Conservation (phyloP, 2,888 invertebrate genomes). For the Sialis fuliginosa region DNA sequence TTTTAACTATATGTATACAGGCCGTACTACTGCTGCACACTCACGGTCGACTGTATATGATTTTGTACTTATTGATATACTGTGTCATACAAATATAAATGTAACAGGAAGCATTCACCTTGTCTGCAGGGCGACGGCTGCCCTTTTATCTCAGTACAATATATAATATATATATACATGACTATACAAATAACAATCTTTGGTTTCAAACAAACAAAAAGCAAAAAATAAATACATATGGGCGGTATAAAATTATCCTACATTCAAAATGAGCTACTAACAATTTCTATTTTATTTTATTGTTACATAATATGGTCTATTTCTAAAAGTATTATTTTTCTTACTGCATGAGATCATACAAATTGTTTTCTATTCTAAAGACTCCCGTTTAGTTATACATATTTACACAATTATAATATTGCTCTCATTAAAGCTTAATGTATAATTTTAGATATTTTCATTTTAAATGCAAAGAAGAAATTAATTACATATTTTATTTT, state of each 20-base stretch:
- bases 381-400: too few species aligned
- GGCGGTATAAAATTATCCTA: conserved; percentile 7
- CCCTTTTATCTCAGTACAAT: neutral
- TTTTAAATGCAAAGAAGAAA: too few species aligned
- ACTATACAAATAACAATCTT: conserved; percentile 25
- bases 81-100: conserved; percentile 17
- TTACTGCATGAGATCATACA: neutral
- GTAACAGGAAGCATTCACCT: conserved; percentile 26
- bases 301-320: neutral
- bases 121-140: conserved; percentile 13
- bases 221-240: conserved; percentile 6
- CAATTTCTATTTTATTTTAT: neutral
- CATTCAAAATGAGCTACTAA: neutral
- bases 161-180: conserved; percentile 8
- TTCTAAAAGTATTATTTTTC: neutral
- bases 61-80: conserved; percentile 26
- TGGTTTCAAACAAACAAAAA: conserved; percentile 19
- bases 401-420: too few species aligned
- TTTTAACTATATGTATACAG: too few species aligned
- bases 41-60: conserved; percentile 9
- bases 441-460: too few species aligned
- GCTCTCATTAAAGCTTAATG: too few species aligned
- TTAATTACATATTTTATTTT: too few species aligned
- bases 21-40: too few species aligned
- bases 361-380: neutral